Base-by-base conservation (phyloP, 2,113 vertebrate genomes). In the Panthera uncia region DNA sequence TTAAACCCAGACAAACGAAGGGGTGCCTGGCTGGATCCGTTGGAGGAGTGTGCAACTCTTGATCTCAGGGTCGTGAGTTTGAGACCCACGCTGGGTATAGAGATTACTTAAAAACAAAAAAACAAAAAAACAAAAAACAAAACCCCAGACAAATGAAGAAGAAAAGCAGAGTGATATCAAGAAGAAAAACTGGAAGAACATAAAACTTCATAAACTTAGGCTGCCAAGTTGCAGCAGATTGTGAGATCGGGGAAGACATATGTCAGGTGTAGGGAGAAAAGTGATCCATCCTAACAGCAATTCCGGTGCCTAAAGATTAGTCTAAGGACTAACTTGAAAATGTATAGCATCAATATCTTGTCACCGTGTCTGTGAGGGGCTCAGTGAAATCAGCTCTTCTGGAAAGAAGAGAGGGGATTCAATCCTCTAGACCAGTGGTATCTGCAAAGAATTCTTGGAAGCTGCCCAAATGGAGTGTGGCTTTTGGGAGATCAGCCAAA, bases 301-400 rank as follows among this genome's bases (percentile, higher is more conserved):
- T 97, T 98, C 86, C 86, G 74, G 69, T 95, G 78, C 66, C 76
- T 85, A 97, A 97, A 97, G 94, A 96, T 92, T 84, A 57, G 71
- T 84, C 84, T 3, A 21, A 98, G 41, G 84, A 94, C 36, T 12
- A 92, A 96, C 85, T 7, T 83, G 97, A 97, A 98, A 98, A 91
- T 2, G 7, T 50, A 52, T 61, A 88, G 87, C 63, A 69, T 95
- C 88, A 89, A 2, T 97, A 89, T 89, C 96, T 97, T 97, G 66
- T 94, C 95, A 91, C 16, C 6, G 1, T 84, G 98, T 94, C 95
- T 93, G 29, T 27, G 74, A 48, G 84, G 38, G 87, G 41, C 76
- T 97, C 87, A 69, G 27, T 83, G 95, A 97, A 98, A 95, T 29
- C 41, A 88, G 65, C 93, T 95, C 45, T 74, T 41, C 36, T 91